Percentiles rank a stretch among this genome's conserved stretches.
phyloP scores from a whole-genome alignment of 2,888 invertebrate species.

The Tethea ocularis region DNA sequence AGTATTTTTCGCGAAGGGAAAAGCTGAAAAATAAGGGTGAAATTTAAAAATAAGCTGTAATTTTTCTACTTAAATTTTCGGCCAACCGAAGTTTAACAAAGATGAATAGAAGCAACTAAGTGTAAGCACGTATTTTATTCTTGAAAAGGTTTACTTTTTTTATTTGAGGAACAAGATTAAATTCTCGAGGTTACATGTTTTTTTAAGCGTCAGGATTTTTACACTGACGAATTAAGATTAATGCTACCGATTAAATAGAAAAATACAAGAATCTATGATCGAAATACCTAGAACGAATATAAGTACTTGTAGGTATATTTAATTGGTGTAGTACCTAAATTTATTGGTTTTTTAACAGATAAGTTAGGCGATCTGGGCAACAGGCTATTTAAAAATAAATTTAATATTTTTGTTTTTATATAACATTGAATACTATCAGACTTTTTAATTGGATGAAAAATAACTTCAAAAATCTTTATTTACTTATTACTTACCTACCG shows the following conservation, averaged over 20 bases:
- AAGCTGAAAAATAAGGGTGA: constrained; percentile 40
- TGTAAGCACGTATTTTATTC: not conserved
- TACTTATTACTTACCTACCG: too few relatives aligned
- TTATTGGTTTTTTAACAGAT: too few relatives aligned
- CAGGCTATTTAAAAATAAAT: too few relatives aligned
- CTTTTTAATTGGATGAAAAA: too few relatives aligned
- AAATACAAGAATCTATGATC: not conserved
- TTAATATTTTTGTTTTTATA: too few relatives aligned
- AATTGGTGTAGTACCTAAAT: too few relatives aligned
- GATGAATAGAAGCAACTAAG: constrained; percentile 4
- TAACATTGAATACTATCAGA: too few relatives aligned
- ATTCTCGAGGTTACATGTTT: constrained; percentile 2
- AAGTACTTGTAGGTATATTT: too few relatives aligned
- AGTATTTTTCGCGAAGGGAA: constrained; percentile 44
- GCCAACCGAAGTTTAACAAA: constrained; percentile 32
- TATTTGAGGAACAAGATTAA: constrained; percentile 3
- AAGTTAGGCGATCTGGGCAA: too few relatives aligned
- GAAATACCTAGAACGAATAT: too few relatives aligned
- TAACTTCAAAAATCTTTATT: too few relatives aligned
- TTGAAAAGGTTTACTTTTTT: not conserved
- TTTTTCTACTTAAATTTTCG: constrained; percentile 38
- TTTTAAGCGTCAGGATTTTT: not conserved
- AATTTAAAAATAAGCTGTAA: constrained; percentile 32
- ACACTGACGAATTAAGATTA: not conserved
- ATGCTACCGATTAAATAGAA: not conserved